Conservation (phyloP, 2,113 vertebrate species). For the Oriolus oriolus region DNA sequence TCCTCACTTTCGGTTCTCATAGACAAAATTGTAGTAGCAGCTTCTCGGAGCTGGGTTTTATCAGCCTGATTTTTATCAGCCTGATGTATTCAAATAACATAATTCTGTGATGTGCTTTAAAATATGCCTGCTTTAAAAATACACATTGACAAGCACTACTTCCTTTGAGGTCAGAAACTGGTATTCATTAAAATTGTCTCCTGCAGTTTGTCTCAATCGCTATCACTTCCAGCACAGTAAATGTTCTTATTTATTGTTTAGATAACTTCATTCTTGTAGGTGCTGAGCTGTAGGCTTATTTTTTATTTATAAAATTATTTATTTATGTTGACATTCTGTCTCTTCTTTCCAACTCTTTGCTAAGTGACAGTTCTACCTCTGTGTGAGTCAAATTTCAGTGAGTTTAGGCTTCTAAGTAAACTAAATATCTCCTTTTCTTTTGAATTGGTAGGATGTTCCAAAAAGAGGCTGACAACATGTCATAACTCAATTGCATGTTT, state of each 20-base stretch:
- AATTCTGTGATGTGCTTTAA: background rate
- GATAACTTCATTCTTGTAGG: background rate
- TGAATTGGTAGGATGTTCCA: background rate
- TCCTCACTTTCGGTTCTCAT: background rate
- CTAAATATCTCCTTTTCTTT: background rate
- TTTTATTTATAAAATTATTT: conserved; percentile 65
- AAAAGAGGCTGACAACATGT: background rate
- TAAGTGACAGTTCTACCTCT: conserved; percentile 12
- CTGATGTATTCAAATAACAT: background rate
- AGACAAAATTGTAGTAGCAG: background rate
- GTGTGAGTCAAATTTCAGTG: background rate
- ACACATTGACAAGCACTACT: background rate
- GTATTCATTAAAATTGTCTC: conserved; percentile 8
- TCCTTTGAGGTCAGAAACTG: background rate
- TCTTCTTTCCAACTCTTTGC: conserved; percentile 44
- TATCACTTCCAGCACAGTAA: background rate
- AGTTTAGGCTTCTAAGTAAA: conserved; percentile 14
- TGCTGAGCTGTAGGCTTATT: conserved; percentile 24
- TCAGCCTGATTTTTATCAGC: background rate
- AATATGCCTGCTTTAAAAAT: background rate
- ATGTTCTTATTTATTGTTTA: conserved; percentile 41
- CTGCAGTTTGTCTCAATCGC: background rate
- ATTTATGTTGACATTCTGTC: conserved; percentile 48
- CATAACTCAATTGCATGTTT: background rate
- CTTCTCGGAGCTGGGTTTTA: background rate